Evolutionary conservation across 2,888 invertebrate species (phyloP).

Genomic region (Erebia aethiops): DNA sequence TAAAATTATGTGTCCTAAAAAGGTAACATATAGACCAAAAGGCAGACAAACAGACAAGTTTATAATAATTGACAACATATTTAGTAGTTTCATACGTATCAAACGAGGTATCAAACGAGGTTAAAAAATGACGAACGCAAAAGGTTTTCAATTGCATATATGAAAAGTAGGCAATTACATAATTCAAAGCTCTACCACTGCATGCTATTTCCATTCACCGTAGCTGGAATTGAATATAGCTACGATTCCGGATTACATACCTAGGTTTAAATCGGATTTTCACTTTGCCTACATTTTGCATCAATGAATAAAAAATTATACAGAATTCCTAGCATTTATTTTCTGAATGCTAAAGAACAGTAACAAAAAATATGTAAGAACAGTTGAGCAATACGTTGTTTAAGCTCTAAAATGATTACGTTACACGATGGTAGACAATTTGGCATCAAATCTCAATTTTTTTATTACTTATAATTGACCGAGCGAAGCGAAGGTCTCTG

Average conservation of each 20-base stretch:
- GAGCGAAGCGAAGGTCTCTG: too few relatives aligned
- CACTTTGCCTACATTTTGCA: slow-evolving; percentile 13
- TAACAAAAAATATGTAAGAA: not conserved
- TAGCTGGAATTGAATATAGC: slow-evolving; percentile 11
- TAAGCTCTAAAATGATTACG: too few relatives aligned
- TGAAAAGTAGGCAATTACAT: slow-evolving; percentile 15
- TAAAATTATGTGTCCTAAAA: too few relatives aligned
- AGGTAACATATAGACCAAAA: too few relatives aligned
- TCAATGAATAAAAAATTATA: slow-evolving; percentile 13
- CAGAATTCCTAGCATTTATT: not conserved
- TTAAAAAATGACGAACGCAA: slow-evolving; percentile 5
- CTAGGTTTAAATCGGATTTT: slow-evolving; percentile 11
- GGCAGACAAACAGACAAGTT: too few relatives aligned
- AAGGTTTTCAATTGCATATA: slow-evolving; percentile 4
- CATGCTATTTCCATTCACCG: slow-evolving; percentile 15
- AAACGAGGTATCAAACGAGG: not conserved
- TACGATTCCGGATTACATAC: slow-evolving; percentile 7
- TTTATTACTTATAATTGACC: too few relatives aligned
- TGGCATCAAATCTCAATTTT: too few relatives aligned
- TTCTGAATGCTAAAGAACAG: slow-evolving; percentile 2
- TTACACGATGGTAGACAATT: too few relatives aligned
- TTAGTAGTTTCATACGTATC: too few relatives aligned
- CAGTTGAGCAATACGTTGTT: not conserved
- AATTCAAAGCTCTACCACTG: slow-evolving; percentile 13
- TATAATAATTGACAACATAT: too few relatives aligned